A percentile compares a stretch with the other conserved stretches of the same genome.
Evolutionary conservation across 2,888 invertebrate genomes (phyloP).

Genomic region (Branchellion lobata): DNA sequence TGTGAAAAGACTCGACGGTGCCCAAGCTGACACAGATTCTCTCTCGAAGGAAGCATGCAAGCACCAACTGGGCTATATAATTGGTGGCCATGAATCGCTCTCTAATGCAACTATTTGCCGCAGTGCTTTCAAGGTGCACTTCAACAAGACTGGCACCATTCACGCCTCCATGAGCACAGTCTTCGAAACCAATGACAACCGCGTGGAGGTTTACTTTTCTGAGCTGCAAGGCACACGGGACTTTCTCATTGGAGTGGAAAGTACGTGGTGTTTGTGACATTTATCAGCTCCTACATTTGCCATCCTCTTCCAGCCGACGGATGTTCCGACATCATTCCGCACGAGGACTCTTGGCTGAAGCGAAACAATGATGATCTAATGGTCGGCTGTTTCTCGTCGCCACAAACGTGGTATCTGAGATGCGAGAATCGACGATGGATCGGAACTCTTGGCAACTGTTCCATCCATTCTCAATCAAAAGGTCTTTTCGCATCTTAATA

Average conservation of each 20-base stretch:
- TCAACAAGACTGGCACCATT: neutral
- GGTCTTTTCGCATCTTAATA: too few species aligned
- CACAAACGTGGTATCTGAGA: constrained; percentile 47
- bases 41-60: neutral
- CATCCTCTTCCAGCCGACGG: constrained; percentile 48
- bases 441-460: constrained; percentile 49
- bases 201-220: neutral
- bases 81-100: neutral
- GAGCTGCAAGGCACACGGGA: neutral
- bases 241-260: constrained; percentile 10
- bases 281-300: neutral
- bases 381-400: constrained; percentile 46
- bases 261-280: neutral
- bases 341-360: constrained; percentile 46
- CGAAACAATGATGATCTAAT: constrained; percentile 46
- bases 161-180: neutral
- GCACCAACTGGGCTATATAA: neutral
- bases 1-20: neutral
- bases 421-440: constrained; percentile 45
- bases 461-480: neutral
- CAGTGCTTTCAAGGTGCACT: neutral
- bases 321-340: constrained; percentile 48
- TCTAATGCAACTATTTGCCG: neutral
- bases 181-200: constrained; percentile 10
- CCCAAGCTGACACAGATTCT: neutral